Conservation (phyloP, 2,888 invertebrate species). For the Drosophila bunnanda region DNA sequence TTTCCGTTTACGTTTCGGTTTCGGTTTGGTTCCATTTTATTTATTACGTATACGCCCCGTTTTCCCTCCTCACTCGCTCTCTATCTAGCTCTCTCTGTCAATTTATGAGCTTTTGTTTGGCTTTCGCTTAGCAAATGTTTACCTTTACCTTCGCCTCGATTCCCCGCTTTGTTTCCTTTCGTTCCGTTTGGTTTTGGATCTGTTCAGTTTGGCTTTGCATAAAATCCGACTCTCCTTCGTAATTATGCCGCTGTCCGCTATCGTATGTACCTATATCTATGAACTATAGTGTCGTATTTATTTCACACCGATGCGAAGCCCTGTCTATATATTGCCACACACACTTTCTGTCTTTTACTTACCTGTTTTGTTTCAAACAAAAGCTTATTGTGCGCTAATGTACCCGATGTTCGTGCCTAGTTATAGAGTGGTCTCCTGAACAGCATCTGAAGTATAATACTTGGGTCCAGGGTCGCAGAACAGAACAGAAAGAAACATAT, state of each 20-base stretch:
- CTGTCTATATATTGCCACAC: constrained; percentile 23
- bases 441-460: constrained; percentile 3
- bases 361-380: constrained; percentile 9
- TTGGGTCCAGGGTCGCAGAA: constrained; percentile 22
- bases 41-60: constrained; percentile 68
- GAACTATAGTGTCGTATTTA: constrained; percentile 40
- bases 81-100: constrained; percentile 44
- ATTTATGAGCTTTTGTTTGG: constrained; percentile 78
- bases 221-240: constrained; percentile 66
- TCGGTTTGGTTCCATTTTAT: constrained; percentile 33
- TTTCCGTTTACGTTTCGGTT: constrained; percentile 37
- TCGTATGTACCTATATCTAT: constrained; percentile 19
- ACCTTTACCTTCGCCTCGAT: constrained; percentile 53
- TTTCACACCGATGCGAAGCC: constrained; percentile 27
- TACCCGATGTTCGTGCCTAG: constrained; percentile 27
- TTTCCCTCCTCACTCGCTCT: constrained; percentile 51
- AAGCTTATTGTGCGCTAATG: constrained; percentile 42
- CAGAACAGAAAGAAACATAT: constrained; percentile 18
- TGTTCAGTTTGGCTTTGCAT: constrained; percentile 59
- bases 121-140: constrained; percentile 76
- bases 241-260: constrained; percentile 49
- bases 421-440: constrained; percentile 20
- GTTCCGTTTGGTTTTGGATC: constrained; percentile 36
- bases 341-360: constrained; percentile 17
- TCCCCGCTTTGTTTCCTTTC: constrained; percentile 18